Base-by-base conservation (phyloP, 2,797 vertebrate species). In the Macropus fuliginosus region DNA sequence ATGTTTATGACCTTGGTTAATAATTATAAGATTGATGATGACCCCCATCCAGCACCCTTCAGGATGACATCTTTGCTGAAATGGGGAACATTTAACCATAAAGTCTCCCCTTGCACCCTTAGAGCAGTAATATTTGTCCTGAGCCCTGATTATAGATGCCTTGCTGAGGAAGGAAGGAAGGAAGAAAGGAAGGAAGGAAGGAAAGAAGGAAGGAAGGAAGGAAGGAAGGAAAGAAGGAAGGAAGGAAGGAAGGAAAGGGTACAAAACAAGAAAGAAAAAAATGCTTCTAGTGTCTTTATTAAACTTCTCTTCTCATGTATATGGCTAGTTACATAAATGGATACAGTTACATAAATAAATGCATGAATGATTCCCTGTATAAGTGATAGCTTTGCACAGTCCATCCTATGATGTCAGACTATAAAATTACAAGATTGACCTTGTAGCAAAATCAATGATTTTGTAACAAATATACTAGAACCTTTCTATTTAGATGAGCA, bases 1-100 rank as follows among this genome's bases (percentile, higher is more conserved):
- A 92, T 96, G 97, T 95, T 97, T 97, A 93, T 90, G 98, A 95
- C 92, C 18, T 13, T n/a, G 94, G 93, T 98, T 97, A 98, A 96
- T 98, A 95, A 97, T 97, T 97, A 97, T 9, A 46, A 89, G 93
- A 93, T 91, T 93, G 94, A 92, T 40, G 40, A 91, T 96, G 11
- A 16, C 57, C 55, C 93, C 31, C 13, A 92, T 31, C 0, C 0
- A 11, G 50, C 91, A 96, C 96, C 90, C 24, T 12, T 57, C 94
- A 96, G 91, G 90, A 91, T 55, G 55, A 28, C 16, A 21, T 92
- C 92, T 96, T 57, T 74, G 0, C 50, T 55, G 96, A 54, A 95
- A 91, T 91, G 46, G n/a, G 81, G 96, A 54, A 55, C 52, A 74
- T 57, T 66, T 90, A 28, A 91, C 90, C 5, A 87, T 87, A 50